Conservation (phyloP, 2,888 invertebrate species). For the Amblyteles armatorius region DNA sequence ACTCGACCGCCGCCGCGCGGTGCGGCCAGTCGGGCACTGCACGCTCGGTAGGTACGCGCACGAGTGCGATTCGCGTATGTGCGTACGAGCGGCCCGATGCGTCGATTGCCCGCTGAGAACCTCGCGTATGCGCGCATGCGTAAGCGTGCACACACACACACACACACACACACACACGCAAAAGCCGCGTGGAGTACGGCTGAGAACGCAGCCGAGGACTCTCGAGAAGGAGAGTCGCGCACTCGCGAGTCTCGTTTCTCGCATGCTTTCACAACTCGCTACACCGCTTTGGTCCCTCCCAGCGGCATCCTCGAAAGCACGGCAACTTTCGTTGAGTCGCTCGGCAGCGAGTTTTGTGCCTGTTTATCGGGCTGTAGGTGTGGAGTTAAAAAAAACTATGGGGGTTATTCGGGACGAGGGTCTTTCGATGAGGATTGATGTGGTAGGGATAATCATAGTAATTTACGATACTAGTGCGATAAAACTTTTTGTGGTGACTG, state of each 20-base stretch:
- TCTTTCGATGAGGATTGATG: too few relatives aligned
- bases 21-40: not conserved
- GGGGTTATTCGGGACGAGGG: too few relatives aligned
- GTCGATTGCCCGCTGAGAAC: conserved; percentile 8
- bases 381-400: too few relatives aligned
- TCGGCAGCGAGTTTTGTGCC: conserved; percentile 6
- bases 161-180: not conserved
- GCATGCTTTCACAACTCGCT: conserved; percentile 53
- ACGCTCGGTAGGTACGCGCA: not conserved
- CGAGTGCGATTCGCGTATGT: conserved; percentile 37
- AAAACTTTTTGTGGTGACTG: too few relatives aligned
- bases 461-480: too few relatives aligned
- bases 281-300: conserved; percentile 45
- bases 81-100: conserved; percentile 8
- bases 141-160: not conserved
- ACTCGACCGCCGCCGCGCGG: conserved; percentile 26
- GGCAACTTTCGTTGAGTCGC: conserved; percentile 23
- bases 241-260: conserved; percentile 37
- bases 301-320: conserved; percentile 40
- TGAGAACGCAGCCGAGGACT: conserved; percentile 37
- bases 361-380: too few relatives aligned
- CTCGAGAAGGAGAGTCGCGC: conserved; percentile 27
- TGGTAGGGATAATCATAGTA: too few relatives aligned
- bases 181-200: not conserved
- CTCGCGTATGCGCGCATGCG: not conserved